Percentiles rank a stretch among this genome's conserved stretches.
These are phyloP conservation scores for Helleia helle DNA, from an alignment of 2,888 invertebrate genomes.

Conservation along the genomic window DNA sequence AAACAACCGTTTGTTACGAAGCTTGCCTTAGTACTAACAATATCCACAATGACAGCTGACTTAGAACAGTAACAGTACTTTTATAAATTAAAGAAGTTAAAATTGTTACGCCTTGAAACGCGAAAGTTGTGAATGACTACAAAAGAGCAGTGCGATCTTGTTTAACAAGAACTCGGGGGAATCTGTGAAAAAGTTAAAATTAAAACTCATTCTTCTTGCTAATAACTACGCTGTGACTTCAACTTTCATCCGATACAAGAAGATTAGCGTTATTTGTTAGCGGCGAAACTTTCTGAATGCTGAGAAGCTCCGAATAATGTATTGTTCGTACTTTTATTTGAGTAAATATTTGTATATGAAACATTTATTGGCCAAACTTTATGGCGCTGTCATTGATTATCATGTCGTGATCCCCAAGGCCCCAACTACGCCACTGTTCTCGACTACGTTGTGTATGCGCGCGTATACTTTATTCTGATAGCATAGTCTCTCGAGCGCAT, in stretches of 20 bases:
- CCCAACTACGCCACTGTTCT: too few relatives aligned
- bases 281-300: neutral
- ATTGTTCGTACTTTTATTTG: too few relatives aligned
- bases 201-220: constrained; percentile 45
- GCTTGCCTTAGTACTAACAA: constrained; percentile 17
- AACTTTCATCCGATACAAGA: constrained; percentile 11
- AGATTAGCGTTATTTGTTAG: constrained; percentile 12
- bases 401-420: too few relatives aligned
- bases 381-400: too few relatives aligned
- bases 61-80: constrained; percentile 6
- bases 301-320: too few relatives aligned
- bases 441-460: too few relatives aligned
- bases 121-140: constrained; percentile 31
- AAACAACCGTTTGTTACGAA: too few relatives aligned
- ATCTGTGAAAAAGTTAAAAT: constrained; percentile 53
- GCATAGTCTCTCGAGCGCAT: too few relatives aligned
- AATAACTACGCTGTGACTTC: constrained; percentile 24
- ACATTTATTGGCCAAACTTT: too few relatives aligned
- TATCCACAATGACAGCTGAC: constrained; percentile 26
- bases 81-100: constrained; percentile 38
- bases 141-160: constrained; percentile 49
- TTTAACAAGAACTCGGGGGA: constrained; percentile 43
- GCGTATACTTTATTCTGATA: too few relatives aligned
- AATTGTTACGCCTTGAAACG: constrained; percentile 29
- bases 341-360: too few relatives aligned